Percentiles rank a stretch among this genome's conserved stretches.
phyloP scores from a whole-genome alignment of 35 echinoderm and acorn worm genomes.

The Heliocidaris erythrogramma region DNA sequence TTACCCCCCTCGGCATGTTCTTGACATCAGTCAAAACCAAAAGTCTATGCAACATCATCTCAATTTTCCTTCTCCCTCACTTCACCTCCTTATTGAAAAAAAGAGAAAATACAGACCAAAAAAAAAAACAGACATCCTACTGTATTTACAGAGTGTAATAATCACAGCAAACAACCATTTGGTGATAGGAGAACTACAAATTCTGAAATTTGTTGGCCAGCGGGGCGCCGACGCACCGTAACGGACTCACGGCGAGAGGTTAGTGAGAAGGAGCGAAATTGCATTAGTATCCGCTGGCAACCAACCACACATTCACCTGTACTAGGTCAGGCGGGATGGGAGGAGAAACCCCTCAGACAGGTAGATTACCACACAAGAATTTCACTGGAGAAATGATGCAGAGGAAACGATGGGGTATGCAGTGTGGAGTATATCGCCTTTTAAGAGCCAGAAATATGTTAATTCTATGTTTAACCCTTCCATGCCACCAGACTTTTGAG shows the following conservation, averaged over 20 bases:
- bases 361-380: not conserved
- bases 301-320: slow-evolving; percentile 1
- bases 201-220: slow-evolving; percentile 16
- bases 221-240: not conserved
- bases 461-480: too few relatives aligned
- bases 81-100: not conserved
- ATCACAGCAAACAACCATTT: not conserved
- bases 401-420: not conserved
- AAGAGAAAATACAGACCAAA: not conserved
- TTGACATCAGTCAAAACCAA: too few relatives aligned
- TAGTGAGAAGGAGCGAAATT: slow-evolving; percentile 30
- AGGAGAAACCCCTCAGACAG: not conserved
- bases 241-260: not conserved
- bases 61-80: not conserved
- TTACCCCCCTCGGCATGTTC: too few relatives aligned
- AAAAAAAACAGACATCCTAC: not conserved
- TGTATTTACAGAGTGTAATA: slow-evolving; percentile 18
- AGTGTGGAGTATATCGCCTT: too few relatives aligned
- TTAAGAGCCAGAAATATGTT: too few relatives aligned
- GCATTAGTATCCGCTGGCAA: slow-evolving; percentile 37
- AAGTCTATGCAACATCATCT: not conserved
- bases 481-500: too few relatives aligned
- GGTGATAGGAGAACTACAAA: not conserved
- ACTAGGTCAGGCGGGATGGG: not conserved
- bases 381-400: not conserved